Base-by-base conservation (phyloP, 1,140 invertebrate genomes). In the Mya arenaria region DNA sequence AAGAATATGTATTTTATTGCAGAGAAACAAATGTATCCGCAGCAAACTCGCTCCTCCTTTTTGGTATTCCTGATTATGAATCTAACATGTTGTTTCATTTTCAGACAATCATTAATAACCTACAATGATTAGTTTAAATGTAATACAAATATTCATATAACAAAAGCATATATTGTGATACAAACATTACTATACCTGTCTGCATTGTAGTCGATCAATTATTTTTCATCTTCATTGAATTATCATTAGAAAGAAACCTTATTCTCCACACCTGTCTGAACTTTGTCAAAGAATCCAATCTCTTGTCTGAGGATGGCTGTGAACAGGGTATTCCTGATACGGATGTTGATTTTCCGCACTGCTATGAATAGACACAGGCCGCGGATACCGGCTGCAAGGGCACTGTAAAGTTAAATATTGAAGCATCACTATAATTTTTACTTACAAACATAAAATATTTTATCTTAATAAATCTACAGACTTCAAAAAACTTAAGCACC, bases 231-330 rank as follows among this genome's bases (percentile, higher is more conserved):
- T 48, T n/a, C 10, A n/a, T n/a, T 13, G 44, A n/a, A 10, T 48
- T 48, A 10, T 48, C 44, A 13, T 13, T 48, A 48, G 44, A 13
- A 48, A 13, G 44, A 60, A 15, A 60, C 8, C 15, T 13, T 25
- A n/a, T 41, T 25, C 63, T 28, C 23, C 63, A 15, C 60, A 88
- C 89, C 89, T 66, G 87, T 89, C 74, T 87, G 85, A 6, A 85
- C 58, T 37, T 41, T 85, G 56, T 89, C 89, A 83, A 89, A 89
- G 71, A 89, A 89, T 62, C 89, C 86, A 0, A 89, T 85, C 44
- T 89, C 89, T 71, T 89, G 88, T 48, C 85, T 69, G 32, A 87
- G 60, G 23, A 88, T 74, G 36, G 87, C 75, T 13, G 71, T 48
- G 73, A 89, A 89, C 3, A 89, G 68, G 8, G 73, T 17, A 56